Evolutionary conservation across 2,113 vertebrate species (phyloP).

Genomic region (Hiodon alosoides): DNA sequence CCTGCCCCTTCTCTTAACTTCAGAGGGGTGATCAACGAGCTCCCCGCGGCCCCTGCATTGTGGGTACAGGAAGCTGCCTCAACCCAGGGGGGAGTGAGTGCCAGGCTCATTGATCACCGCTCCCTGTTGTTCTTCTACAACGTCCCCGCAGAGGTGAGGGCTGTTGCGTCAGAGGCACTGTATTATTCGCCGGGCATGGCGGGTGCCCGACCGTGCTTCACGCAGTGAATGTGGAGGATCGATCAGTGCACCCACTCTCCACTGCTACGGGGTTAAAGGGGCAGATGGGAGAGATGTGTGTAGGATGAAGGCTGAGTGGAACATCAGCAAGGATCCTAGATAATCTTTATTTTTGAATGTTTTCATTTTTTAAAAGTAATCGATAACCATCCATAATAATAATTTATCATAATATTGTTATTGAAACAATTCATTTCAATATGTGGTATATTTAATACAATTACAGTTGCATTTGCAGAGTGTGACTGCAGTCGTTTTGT

Average conservation of each 20-base stretch:
- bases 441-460: no score
- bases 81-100: slow-evolving; percentile 39
- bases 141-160: not conserved
- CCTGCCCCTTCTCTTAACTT: slow-evolving; percentile 31
- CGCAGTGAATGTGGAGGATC: not conserved
- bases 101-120: slow-evolving; percentile 35
- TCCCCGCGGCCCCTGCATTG: slow-evolving; percentile 36
- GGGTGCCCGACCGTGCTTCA: not conserved
- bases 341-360: not conserved
- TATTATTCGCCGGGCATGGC: no score
- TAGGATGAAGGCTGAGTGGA: not conserved
- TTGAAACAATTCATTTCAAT: no score
- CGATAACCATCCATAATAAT: no score
- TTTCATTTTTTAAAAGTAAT: not conserved
- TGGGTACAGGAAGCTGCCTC: slow-evolving; percentile 38
- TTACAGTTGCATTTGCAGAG: no score
- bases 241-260: not conserved
- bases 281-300: slow-evolving; percentile 2
- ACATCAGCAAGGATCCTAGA: no score
- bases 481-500: not conserved
- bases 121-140: slow-evolving; percentile 15
- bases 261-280: not conserved
- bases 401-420: no score
- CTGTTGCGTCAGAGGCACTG: not conserved
- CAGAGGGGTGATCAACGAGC: slow-evolving; percentile 41